Evolutionary conservation across 1,140 invertebrate genomes (phyloP).

Genomic region (Drosophila baimaii): DNA sequence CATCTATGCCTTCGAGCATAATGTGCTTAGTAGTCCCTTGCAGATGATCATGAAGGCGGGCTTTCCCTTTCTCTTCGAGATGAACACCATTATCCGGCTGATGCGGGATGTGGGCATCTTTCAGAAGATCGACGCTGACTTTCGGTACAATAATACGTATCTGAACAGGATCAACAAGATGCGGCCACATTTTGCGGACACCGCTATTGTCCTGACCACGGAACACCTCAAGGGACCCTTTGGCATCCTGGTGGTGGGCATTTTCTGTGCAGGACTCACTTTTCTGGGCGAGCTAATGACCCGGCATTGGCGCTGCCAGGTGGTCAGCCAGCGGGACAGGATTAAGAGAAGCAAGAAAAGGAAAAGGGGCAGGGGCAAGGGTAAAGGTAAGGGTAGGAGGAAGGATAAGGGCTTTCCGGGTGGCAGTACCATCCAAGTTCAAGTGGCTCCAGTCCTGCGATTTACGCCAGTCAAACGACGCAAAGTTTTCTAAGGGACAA

Average conservation of each 20-base stretch:
- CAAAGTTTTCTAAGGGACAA: constrained; percentile 66
- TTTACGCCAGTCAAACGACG: constrained; percentile 74
- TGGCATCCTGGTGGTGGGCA: constrained; percentile 83
- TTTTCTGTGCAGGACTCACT: constrained; percentile 42
- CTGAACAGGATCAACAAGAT: constrained; percentile 74
- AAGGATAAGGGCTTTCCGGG: constrained; percentile 54
- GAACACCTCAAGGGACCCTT: constrained; percentile 85
- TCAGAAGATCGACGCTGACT: constrained; percentile 73
- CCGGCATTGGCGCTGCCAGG: constrained; percentile 11
- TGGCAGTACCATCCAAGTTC: constrained; percentile 50
- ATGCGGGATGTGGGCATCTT: constrained; percentile 85
- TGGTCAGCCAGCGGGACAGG: not conserved
- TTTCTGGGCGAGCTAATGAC: constrained; percentile 58
- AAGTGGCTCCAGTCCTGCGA: constrained; percentile 61
- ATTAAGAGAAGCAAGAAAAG: not conserved
- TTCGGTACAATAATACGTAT: constrained; percentile 77
- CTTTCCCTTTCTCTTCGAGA: constrained; percentile 85
- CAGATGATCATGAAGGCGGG: constrained; percentile 85
- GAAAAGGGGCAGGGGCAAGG: constrained; percentile 2
- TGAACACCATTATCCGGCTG: constrained; percentile 83
- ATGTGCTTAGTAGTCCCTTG: constrained; percentile 85
- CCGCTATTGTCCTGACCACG: constrained; percentile 83
- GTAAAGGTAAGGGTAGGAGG: constrained; percentile 18
- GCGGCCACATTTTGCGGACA: constrained; percentile 60
- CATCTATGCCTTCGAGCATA: constrained; percentile 77